Conservation (phyloP, 92 coral and sea anemone genomes). For the Heteractis magnifica region DNA sequence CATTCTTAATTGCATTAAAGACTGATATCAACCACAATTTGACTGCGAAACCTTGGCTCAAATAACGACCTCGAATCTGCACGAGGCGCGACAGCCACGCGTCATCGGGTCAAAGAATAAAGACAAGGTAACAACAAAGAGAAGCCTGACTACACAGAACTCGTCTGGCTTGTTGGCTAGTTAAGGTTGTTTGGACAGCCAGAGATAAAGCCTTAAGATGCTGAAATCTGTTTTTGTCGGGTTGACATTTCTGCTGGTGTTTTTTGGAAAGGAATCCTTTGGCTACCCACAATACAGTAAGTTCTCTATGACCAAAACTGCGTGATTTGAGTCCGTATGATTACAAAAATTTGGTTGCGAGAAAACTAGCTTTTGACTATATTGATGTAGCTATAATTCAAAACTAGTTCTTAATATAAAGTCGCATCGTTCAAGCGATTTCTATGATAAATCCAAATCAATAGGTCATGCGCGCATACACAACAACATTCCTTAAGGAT, state of each 20-base stretch:
- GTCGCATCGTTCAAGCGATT: no score
- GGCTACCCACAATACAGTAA: background rate
- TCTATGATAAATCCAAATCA: background rate
- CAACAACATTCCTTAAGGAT: background rate
- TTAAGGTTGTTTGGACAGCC: background rate
- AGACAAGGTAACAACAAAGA: background rate
- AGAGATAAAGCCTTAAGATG: background rate
- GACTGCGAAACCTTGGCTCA: background rate
- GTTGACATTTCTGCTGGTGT: background rate
- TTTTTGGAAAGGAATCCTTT: background rate
- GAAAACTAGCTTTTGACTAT: background rate
- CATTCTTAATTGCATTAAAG: background rate
- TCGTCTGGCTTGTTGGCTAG: background rate
- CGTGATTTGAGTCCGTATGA: background rate
- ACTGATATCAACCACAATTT: background rate
- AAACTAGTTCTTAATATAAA: background rate
- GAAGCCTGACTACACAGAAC: background rate
- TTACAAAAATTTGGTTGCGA: background rate
- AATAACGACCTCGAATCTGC: background rate
- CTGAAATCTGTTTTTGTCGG: background rate
- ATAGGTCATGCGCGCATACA: background rate
- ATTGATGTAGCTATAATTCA: background rate
- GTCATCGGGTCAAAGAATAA: background rate
- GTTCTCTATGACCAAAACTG: background rate
- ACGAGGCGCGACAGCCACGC: background rate